phyloP scores from a whole-genome alignment of 2,113 vertebrate species.

The Struthio camelus region DNA sequence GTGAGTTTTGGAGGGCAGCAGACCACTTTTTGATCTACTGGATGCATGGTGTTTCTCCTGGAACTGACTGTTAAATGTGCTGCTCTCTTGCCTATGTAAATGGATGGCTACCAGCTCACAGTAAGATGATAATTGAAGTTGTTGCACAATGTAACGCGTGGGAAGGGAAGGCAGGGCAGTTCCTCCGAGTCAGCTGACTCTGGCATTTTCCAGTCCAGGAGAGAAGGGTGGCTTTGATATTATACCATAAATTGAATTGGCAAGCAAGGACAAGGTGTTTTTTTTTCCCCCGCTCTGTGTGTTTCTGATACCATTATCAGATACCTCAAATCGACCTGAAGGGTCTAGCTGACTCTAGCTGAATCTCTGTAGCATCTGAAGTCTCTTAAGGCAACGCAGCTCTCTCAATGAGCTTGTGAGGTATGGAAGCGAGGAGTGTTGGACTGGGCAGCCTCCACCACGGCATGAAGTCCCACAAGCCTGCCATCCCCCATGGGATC shows the following conservation, averaged over 20 bases:
- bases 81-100: neutral
- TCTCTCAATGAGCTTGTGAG: neutral
- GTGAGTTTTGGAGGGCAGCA: neutral
- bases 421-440: rapidly evolving
- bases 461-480: rapidly evolving
- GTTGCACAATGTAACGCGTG: too few species aligned
- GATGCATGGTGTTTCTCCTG: neutral
- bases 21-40: neutral
- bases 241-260: neutral
- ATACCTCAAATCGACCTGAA: neutral
- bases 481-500: neutral
- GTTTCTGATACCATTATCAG: neutral
- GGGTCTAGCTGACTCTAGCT: neutral
- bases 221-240: neutral
- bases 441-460: neutral
- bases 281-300: neutral
- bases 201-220: neutral
- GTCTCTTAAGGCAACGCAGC: neutral
- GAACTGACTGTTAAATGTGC: neutral
- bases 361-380: neutral
- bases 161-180: neutral
- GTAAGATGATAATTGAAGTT: neutral
- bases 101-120: neutral
- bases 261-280: neutral
- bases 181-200: neutral